phyloP scores from a whole-genome alignment of 2,797 vertebrate species.

The Lophius americanus region DNA sequence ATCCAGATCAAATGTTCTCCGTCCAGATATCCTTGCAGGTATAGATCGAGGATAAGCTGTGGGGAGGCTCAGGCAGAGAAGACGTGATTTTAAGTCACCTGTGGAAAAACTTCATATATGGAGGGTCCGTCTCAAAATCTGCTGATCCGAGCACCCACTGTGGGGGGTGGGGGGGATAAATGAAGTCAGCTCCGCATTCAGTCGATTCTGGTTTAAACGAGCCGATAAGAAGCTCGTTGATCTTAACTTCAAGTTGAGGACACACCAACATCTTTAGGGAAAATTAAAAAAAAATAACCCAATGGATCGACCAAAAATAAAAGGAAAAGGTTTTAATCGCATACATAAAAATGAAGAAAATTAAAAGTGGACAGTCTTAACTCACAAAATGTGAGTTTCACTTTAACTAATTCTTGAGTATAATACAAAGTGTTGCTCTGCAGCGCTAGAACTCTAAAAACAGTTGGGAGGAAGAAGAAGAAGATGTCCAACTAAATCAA shows the following conservation, averaged over 20 bases:
- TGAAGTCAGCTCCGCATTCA: too few species aligned
- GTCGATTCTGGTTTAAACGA: too few species aligned
- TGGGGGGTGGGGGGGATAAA: too few species aligned
- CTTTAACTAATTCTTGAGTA: conserved; percentile 4
- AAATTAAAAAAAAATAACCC: conserved; percentile 43
- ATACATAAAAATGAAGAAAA: conserved; percentile 43
- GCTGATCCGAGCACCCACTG: too few species aligned
- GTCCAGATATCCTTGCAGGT: conserved; percentile 14
- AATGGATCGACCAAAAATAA: conserved; percentile 31
- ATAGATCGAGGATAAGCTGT: not conserved
- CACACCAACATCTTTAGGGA: conserved; percentile 60
- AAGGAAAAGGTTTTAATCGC: conserved; percentile 28
- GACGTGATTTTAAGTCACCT: not conserved
- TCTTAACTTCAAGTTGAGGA: conserved; percentile 25
- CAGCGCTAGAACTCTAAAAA: conserved; percentile 23
- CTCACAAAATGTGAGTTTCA: conserved; percentile 4
- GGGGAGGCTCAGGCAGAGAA: conserved; percentile 5
- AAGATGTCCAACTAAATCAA: conserved; percentile 35
- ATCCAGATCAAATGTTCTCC: conserved; percentile 9
- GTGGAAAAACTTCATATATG: too few species aligned
- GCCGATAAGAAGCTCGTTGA: too few species aligned
- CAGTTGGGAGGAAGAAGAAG: conserved; percentile 13
- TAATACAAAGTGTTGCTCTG: conserved; percentile 14
- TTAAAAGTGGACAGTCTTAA: conserved; percentile 2
- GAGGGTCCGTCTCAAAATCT: too few species aligned